Conservation (phyloP, 2,888 invertebrate species). For the Craniophora ligustri region DNA sequence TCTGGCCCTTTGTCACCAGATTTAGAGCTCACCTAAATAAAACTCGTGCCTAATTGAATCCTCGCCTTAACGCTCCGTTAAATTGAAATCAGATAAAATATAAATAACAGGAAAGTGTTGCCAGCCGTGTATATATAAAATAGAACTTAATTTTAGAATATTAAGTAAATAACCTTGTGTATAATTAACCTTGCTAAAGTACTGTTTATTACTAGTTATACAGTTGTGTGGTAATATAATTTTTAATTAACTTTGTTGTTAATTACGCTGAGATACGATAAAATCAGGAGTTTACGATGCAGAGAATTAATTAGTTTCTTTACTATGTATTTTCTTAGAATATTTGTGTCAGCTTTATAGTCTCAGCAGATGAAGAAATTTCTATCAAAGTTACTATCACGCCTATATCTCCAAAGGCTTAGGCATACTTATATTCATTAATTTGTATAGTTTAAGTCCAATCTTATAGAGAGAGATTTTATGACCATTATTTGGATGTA, state of each 20-base stretch:
- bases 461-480: too few relatives aligned
- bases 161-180: constrained; percentile 28
- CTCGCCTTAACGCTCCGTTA: constrained; percentile 36
- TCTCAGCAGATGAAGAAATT: not conserved
- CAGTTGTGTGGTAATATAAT: not conserved
- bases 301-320: not conserved
- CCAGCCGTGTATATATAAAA: constrained; percentile 44
- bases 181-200: constrained; percentile 23
- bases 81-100: constrained; percentile 37
- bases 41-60: constrained; percentile 52
- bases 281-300: not conserved
- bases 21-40: constrained; percentile 47
- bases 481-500: too few relatives aligned
- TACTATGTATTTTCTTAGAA: not conserved
- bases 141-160: constrained; percentile 48
- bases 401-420: too few relatives aligned
- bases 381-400: too few relatives aligned
- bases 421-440: too few relatives aligned
- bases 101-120: constrained; percentile 44
- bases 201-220: constrained; percentile 25
- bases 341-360: not conserved
- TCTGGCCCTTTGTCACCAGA: constrained; percentile 50
- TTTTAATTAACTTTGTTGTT: constrained; percentile 32
- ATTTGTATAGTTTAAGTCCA: too few relatives aligned
- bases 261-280: not conserved